Evolutionary conservation across 1,140 invertebrate genomes (phyloP), one percentile per base, ranked within the genome.

Genomic region (Leptopilina boulardi): DNA sequence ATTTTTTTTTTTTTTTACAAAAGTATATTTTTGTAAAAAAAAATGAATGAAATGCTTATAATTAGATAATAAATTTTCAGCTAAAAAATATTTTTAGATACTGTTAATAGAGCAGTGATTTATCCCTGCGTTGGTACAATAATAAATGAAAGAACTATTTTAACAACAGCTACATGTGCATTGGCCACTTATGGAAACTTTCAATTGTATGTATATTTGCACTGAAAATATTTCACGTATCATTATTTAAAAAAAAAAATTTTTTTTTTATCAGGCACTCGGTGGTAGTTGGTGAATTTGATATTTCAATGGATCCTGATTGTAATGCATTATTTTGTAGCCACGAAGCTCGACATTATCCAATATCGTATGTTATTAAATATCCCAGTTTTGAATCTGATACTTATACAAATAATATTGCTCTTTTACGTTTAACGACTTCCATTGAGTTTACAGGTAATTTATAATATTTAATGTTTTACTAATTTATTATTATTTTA

Each of bases 361-460:
- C 87, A 44, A 83, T 88, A 70, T 88, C 87, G n/a, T 86, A 87
- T 30, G 77, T 88, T 3, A 79, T 88, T 54, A 88, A 88, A 77
- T 84, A 88, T 81, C 86, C 87, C 0, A 73, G 76, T 71, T 87
- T 84, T 42, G 21, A 82, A 23, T 18, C 74, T 1, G 73, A 84
- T 38, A 87, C 75, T 42, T 88, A 80, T 21, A 79, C 76, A n/a
- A 83, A 81, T 47, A 87, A 88, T 70, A 73, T 88, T 42, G 87
- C 86, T 34, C 79, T 88, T 21, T 54, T 88, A 38, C 83, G 83
- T 18, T 75, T 87, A 8, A 76, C 82, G 73, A 76, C 82, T 70
- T 66, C 84, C 9, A 85, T 88, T 9, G 74, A 70, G 30, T 88
- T 82, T 74, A 84, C 86, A 15, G 81, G 87, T 87, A 83, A 80